Base-by-base conservation (phyloP, 2,888 invertebrate genomes). In the Dorcus parallelipipedus region DNA sequence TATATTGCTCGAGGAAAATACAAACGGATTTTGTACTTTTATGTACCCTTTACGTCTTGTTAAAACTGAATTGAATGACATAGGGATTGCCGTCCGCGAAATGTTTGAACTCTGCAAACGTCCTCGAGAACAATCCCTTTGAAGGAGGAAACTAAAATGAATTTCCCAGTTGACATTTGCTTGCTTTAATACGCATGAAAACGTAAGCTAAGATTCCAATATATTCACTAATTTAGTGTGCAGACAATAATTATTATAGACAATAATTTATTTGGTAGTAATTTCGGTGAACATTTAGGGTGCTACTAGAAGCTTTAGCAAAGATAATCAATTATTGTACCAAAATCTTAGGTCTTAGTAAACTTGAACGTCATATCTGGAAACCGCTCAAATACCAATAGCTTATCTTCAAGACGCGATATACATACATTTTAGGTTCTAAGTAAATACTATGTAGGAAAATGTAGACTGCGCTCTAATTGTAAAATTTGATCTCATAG, bases 231-330 rank as follows among this genome's bases (percentile, higher is more conserved):
- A 33, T 33, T 6, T 33, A 33, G 26, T 17, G n/a, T 7, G 14
- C 14, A 23, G 45, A 45, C 45, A 45, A 45, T 45, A 45, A 45
- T 45, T 20, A 20, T n/a, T 6, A 33, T 33, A 9, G 45, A 45
- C 48, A 56, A 41, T 9, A 33, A 54, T 50, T 42, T 41, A n/a
- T 60, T 60, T 60, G 50, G 50, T 61, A 42, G 42, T 14, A 7
- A 38, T 43, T 51, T 49, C 14, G 33, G n/a, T 45, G 50, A 56
- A 53, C 52, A 45, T 56, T 61, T 62, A 20, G 20, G 61, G 72
- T 74, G 73, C 72, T 73, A 72, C 60, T 64, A 72, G 70, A 71
- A 73, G 73, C 72, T 73, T 73, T 74, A 74, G 72, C 69, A 70
- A 62, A 64, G 71, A 71, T 73, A 74, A 73, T 72, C 73, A 74